phyloP scores from a whole-genome alignment of 2,888 invertebrate species.

The Punctoribates punctum region DNA sequence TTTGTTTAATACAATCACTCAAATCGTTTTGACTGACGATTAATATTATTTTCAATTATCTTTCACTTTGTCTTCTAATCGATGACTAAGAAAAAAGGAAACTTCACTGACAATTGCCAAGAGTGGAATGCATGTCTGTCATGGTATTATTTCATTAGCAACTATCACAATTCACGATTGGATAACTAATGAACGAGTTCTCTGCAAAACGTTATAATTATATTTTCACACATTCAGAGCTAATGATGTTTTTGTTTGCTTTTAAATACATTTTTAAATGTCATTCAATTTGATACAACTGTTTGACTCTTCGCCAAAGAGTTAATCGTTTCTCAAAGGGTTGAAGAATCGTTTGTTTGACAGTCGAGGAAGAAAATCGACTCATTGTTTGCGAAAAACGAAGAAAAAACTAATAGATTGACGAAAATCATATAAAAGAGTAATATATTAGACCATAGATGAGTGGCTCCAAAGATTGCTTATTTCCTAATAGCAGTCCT shows the following conservation, averaged over 20 bases:
- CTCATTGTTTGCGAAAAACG: background rate
- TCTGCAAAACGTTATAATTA: slow-evolving; percentile 15
- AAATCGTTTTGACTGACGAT: background rate
- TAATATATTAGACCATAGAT: background rate
- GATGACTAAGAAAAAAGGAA: background rate
- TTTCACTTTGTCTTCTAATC: background rate
- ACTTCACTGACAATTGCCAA: background rate
- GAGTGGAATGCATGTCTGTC: background rate
- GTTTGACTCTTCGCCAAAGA: background rate
- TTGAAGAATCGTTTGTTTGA: too few species aligned
- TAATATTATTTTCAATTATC: background rate
- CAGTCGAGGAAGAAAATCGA: background rate
- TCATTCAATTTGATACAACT: background rate
- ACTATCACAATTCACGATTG: background rate
- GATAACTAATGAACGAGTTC: slow-evolving; percentile 20
- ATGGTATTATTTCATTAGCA: slow-evolving; percentile 14
- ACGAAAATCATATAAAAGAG: background rate
- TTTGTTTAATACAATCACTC: background rate
- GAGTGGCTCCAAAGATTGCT: background rate
- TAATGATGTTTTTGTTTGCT: background rate
- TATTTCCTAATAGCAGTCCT: slow-evolving; percentile 2
- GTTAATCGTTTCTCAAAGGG: slow-evolving; percentile 2
- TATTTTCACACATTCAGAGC: slow-evolving; percentile 6
- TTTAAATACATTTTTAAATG: background rate
- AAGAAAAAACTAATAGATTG: background rate